Conservation (phyloP, 2,888 invertebrate genomes). For the Campopleginae sp. region DNA sequence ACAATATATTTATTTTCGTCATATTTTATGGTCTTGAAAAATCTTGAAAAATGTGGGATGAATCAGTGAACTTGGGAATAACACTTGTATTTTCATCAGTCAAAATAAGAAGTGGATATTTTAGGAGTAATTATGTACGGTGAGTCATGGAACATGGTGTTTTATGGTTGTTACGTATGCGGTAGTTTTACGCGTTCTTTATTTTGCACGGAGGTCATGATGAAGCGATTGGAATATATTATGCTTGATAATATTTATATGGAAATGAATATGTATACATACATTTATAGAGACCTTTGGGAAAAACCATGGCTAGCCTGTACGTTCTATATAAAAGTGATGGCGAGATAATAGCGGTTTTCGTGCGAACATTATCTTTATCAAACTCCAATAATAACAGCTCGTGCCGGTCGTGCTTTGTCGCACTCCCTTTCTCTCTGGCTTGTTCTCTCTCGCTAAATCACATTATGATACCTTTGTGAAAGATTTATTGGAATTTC, state of each 20-base stretch:
- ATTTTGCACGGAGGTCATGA: constrained; percentile 38
- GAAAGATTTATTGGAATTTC: constrained; percentile 75
- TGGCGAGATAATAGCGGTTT: constrained; percentile 67
- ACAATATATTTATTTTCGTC: neutral
- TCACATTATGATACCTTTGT: constrained; percentile 68
- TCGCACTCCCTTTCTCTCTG: constrained; percentile 19
- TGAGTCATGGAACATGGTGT: constrained; percentile 52
- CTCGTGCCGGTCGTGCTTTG: constrained; percentile 65
- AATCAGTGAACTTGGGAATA: constrained; percentile 27
- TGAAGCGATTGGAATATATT: constrained; percentile 53
- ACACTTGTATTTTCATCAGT: constrained; percentile 56
- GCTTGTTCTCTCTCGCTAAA: constrained; percentile 46
- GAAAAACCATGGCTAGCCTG: constrained; percentile 29
- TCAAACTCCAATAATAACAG: constrained; percentile 77
- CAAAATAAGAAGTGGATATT: constrained; percentile 39
- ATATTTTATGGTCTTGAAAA: neutral
- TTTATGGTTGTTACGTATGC: constrained; percentile 23
- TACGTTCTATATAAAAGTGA: constrained; percentile 54
- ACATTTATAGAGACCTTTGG: constrained; percentile 23
- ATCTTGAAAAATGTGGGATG: constrained; percentile 6
- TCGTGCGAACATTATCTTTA: constrained; percentile 79
- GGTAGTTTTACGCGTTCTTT: constrained; percentile 22
- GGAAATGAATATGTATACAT: constrained; percentile 29
- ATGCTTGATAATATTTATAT: constrained; percentile 25
- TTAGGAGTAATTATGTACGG: constrained; percentile 50